Percentiles rank a stretch among this genome's conserved stretches.
phyloP scores from a whole-genome alignment of 1,140 invertebrate species.

The Oedothorax gibbosus region DNA sequence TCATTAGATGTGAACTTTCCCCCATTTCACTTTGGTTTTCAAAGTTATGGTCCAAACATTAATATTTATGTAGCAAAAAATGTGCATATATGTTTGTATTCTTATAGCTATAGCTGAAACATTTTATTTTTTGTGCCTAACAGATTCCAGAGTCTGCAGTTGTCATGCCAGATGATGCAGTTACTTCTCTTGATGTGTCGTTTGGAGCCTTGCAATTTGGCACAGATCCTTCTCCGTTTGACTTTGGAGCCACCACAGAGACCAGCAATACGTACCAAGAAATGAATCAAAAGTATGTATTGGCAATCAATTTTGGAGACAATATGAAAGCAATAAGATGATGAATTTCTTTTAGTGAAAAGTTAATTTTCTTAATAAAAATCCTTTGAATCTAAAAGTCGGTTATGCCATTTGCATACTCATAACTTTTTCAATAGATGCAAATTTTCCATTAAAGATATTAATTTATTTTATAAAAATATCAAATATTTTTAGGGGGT shows the following conservation, averaged over 20 bases:
- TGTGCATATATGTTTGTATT: background rate
- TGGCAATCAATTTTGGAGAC: background rate
- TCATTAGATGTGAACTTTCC: too few relatives aligned
- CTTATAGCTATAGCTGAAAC: too few relatives aligned
- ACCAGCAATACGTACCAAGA: constrained; percentile 41
- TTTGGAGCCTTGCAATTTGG: constrained; percentile 93
- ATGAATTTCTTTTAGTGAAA: too few relatives aligned
- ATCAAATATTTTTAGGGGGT: too few relatives aligned
- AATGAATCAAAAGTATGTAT: constrained; percentile 37
- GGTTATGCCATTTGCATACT: too few relatives aligned
- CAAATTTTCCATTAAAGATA: too few relatives aligned
- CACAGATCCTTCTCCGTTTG: constrained; percentile 71
- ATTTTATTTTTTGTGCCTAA: background rate
- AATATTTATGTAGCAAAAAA: background rate
- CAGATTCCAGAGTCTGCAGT: constrained; percentile 92
- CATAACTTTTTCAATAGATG: too few relatives aligned
- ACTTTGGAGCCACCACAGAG: constrained; percentile 57
- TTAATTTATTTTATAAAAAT: too few relatives aligned
- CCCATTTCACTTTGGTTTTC: background rate
- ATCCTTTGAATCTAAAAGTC: too few relatives aligned
- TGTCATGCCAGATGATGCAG: constrained; percentile 92
- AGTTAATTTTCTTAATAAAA: too few relatives aligned
- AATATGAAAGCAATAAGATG: too few relatives aligned
- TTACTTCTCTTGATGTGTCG: constrained; percentile 89
- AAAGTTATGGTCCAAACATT: background rate